These are phyloP conservation scores for Penaeus chinensis DNA, from an alignment of 1,140 invertebrate genomes.

Conservation along the genomic window DNA sequence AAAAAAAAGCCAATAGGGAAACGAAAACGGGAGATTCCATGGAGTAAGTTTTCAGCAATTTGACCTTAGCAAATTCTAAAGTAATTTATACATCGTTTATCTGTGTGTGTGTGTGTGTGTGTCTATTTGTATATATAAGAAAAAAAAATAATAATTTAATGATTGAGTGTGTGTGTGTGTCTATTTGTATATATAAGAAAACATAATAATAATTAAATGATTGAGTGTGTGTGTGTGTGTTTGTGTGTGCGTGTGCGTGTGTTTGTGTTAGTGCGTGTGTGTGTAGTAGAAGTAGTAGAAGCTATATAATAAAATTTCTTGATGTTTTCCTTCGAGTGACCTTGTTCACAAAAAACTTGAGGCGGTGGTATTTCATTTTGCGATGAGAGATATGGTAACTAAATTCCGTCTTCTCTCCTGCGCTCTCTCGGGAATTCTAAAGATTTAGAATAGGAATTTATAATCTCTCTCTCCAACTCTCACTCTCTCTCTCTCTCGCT, in stretches of 20 bases:
- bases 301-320: not conserved
- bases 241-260: not conserved
- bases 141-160: not conserved
- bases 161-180: not conserved
- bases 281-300: not conserved
- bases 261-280: not conserved
- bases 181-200: not conserved
- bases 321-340: not conserved
- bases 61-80: not conserved
- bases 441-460: not conserved
- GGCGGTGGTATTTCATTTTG: too few relatives aligned
- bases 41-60: not conserved
- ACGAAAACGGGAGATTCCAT: not conserved
- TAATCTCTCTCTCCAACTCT: not conserved
- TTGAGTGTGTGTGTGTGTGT: not conserved
- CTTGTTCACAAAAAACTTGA: not conserved
- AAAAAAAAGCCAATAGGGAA: too few relatives aligned
- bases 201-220: not conserved
- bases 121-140: slow-evolving; percentile 20
- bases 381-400: too few relatives aligned
- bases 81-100: not conserved
- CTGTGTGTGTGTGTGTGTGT: slow-evolving; percentile 5
- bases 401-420: not conserved
- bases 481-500: not conserved
- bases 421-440: not conserved